These are phyloP conservation scores for Archocentrus centrarchus DNA, from an alignment of 2,113 vertebrate species.

Conservation along the genomic window DNA sequence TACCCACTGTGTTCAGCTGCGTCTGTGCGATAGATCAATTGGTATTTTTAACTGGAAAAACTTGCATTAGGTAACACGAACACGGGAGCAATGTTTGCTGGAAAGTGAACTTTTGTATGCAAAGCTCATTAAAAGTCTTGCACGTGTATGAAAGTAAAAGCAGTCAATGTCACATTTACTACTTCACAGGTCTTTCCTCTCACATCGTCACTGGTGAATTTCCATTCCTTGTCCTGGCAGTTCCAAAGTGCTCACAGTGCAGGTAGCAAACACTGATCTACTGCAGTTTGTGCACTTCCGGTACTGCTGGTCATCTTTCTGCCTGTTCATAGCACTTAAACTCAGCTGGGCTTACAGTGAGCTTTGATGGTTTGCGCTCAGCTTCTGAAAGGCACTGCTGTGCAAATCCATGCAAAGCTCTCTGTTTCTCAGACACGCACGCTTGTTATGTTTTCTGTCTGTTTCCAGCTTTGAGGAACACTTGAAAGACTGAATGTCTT, in stretches of 20 bases:
- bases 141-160: background rate
- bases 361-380: constrained; percentile 99
- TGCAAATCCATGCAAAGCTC: constrained; percentile 99
- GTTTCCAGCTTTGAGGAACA: constrained; percentile 32
- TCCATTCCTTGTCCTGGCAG: constrained; percentile 78
- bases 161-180: background rate
- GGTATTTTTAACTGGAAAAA: background rate
- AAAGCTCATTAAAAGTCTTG: background rate
- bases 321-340: background rate
- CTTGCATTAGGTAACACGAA: background rate
- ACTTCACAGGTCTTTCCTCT: background rate
- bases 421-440: constrained; percentile 70
- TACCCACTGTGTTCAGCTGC: background rate
- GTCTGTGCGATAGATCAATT: too few species aligned
- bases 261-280: constrained; percentile 92
- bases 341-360: constrained; percentile 76
- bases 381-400: constrained; percentile 84
- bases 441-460: background rate
- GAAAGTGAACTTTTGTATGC: too few species aligned
- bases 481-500: constrained; percentile 19
- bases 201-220: background rate
- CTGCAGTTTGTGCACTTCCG: constrained; percentile 97
- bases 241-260: constrained; percentile 99
- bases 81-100: background rate
- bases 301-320: constrained; percentile 84